A percentile compares a stretch with the other conserved stretches of the same genome.
Evolutionary conservation across 2,888 invertebrate species (phyloP).

Genomic region (Andrena camellia): DNA sequence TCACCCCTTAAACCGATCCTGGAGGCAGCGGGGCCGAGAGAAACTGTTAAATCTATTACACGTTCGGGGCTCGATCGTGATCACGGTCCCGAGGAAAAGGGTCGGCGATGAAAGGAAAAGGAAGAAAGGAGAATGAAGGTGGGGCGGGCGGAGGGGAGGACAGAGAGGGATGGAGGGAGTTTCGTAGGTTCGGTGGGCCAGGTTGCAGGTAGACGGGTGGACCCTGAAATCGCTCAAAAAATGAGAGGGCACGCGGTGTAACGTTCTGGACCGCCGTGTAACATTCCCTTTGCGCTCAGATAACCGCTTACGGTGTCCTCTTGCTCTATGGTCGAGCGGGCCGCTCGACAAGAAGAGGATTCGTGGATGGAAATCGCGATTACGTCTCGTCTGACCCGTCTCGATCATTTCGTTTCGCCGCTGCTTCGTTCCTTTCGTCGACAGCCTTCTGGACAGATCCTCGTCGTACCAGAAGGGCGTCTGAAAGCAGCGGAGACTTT

Average conservation of each 20-base stretch:
- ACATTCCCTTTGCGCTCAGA: slow-evolving; percentile 46
- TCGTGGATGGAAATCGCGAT: slow-evolving; percentile 57
- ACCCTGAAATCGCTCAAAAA: slow-evolving; percentile 70
- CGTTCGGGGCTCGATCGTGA: slow-evolving; percentile 69
- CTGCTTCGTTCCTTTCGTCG: slow-evolving; percentile 12
- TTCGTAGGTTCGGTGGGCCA: slow-evolving; percentile 70
- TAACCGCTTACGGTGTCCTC: slow-evolving; percentile 58
- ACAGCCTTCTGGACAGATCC: neutral
- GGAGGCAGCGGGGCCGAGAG: slow-evolving; percentile 52
- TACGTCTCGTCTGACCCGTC: slow-evolving; percentile 28
- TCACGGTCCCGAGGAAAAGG: slow-evolving; percentile 60
- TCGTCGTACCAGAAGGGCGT: neutral
- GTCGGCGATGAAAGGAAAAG: slow-evolving; percentile 40
- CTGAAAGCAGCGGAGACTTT: neutral
- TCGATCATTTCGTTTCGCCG: slow-evolving; percentile 36
- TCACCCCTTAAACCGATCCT: slow-evolving; percentile 59
- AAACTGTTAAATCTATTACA: slow-evolving; percentile 80
- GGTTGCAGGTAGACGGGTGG: slow-evolving; percentile 75
- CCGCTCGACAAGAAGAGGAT: slow-evolving; percentile 37
- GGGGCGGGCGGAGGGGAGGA: slow-evolving; percentile 25
- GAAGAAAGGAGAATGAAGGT: slow-evolving; percentile 23
- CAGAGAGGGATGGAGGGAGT: slow-evolving; percentile 43
- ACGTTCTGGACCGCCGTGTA: slow-evolving; percentile 45
- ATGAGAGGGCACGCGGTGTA: slow-evolving; percentile 64
- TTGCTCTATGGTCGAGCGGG: slow-evolving; percentile 31